Conservation (phyloP, 1,140 invertebrate species). For the Thrips palmi region DNA sequence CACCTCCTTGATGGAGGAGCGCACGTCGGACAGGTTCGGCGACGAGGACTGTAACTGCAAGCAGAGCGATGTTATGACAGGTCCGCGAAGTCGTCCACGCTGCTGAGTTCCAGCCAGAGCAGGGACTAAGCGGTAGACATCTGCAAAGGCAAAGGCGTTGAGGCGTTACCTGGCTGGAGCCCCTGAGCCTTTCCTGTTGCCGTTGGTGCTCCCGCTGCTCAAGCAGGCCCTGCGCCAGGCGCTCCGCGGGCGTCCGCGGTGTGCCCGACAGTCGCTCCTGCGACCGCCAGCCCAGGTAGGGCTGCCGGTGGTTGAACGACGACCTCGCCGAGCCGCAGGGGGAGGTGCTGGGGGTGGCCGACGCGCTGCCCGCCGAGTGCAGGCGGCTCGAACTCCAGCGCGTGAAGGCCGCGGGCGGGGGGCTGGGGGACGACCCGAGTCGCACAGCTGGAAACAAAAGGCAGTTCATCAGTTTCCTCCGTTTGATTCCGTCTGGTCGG, state of each 20-base stretch:
- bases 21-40: conserved; percentile 44
- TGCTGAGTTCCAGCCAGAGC: no score
- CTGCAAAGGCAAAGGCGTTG: no score
- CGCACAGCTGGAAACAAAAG: conserved; percentile 14
- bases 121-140: no score
- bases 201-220: conserved; percentile 28
- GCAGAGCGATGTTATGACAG: background rate
- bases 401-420: conserved; percentile 37
- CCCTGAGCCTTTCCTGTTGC: no score
- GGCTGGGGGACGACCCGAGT: conserved; percentile 27
- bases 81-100: background rate
- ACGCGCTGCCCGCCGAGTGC: conserved; percentile 40
- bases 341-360: conserved; percentile 36
- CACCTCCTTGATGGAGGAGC: conserved; percentile 77
- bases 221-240: conserved; percentile 34
- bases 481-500: conserved; percentile 9
- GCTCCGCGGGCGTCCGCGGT: conserved; percentile 65
- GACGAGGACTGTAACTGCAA: conserved; percentile 19
- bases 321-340: conserved; percentile 41
- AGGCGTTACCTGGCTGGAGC: no score
- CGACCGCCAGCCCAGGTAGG: conserved; percentile 77
- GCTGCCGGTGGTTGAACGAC: conserved; percentile 49
- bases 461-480: conserved; percentile 1
- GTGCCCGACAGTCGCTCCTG: conserved; percentile 60
- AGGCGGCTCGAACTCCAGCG: conserved; percentile 72